Percentiles rank a stretch among this genome's conserved stretches.
phyloP scores from a whole-genome alignment of 1,140 invertebrate genomes.

The Dendrolimus punctatus region DNA sequence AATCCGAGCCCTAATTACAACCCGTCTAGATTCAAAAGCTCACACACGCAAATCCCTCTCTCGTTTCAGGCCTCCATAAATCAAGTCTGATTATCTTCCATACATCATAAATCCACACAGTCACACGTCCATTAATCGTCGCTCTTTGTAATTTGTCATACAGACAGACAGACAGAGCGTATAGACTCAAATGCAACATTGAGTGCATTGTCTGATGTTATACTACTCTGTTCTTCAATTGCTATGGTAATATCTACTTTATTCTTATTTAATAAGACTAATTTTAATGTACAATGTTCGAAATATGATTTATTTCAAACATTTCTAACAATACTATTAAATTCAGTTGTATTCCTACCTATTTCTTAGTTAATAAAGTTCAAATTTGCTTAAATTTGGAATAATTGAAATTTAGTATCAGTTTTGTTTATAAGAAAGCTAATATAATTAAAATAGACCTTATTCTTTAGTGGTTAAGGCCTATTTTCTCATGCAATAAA shows the following conservation, averaged over 20 bases:
- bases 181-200: slow-evolving; percentile 25
- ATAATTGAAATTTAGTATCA: background rate
- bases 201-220: slow-evolving; percentile 13
- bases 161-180: slow-evolving; percentile 33
- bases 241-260: slow-evolving; percentile 3
- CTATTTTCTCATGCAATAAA: no score
- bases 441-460: no score
- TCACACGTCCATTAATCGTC: slow-evolving; percentile 40
- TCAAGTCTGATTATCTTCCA: slow-evolving; percentile 25
- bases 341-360: background rate
- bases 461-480: no score
- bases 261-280: background rate
- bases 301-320: no score
- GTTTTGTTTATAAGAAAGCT: no score
- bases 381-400: slow-evolving; percentile 9
- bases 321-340: no score
- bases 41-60: background rate
- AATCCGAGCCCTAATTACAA: background rate
- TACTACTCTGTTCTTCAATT: background rate
- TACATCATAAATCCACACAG: slow-evolving; percentile 22
- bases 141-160: slow-evolving; percentile 35
- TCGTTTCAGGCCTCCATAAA: slow-evolving; percentile 8
- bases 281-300: no score
- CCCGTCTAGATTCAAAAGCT: background rate
- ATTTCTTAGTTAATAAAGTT: slow-evolving; percentile 10